Base-by-base conservation (phyloP, 2,888 invertebrate genomes). In the Tridacna gigas region DNA sequence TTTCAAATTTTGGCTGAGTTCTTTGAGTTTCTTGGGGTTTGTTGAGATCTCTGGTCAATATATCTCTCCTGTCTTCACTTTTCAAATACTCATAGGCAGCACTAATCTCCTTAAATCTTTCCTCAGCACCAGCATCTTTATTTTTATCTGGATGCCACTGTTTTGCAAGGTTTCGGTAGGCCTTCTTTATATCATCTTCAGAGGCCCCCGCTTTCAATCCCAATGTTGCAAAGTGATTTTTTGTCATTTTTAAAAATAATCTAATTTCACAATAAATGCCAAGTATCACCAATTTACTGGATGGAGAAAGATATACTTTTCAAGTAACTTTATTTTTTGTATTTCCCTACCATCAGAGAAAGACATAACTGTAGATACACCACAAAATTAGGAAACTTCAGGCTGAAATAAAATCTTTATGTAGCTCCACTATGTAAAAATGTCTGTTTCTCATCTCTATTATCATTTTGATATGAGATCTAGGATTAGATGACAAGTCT, bases 111-210 rank as follows among this genome's bases (percentile, higher is more conserved):
- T 94, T 94, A 83, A 94, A 94, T 73, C 90, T 92, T 79, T 94
- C 94, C 76, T 93, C 93, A 4, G 94, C 94, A 7, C 90, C 91
- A 18, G 86, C 76, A 1, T 87, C 90, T 28, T 90, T 90, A 86
- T 94, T 94, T 86, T 94, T 94, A 81, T 94, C 94, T 0, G 94
- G 94, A 78, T 94, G 94, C 86, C 88, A 94, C 78, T 93, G 88
- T 69, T 91, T 92, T 25, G 94, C 94, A 11, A 94, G 86, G 15
- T 77, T 79, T 45, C 92, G 83, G 86, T 93, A 94, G 9, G 94
- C 91, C 74, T 93, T 94, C 82, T 94, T 94, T 22, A 94, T 86
- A 45, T 94, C 93, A 75, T 93, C 91, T 65, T 92, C 93, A 9
- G 86, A 83, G 0, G 92, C 92, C 9, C 92, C 92, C 45, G 86